Evolutionary conservation across 2,113 vertebrate genomes (phyloP), one percentile per base, ranked within the genome.

Genomic region (Coregonus clupeaformis): DNA sequence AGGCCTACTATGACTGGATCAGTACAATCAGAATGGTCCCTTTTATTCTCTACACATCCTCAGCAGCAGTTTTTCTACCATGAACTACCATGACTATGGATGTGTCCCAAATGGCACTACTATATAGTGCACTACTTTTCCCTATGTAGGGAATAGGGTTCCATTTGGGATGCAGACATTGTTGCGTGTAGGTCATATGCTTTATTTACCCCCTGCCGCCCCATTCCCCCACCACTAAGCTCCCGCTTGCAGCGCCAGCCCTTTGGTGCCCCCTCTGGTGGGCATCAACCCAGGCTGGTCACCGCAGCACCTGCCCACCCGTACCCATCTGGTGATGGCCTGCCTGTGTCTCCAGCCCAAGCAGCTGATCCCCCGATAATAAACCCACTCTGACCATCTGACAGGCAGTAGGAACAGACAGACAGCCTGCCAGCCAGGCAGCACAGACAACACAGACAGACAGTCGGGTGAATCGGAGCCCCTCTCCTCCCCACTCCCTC

Each of bases 391-490:
- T 87, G 87, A 89, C 89, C 90, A 91, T 90, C 86, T 91, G 88
- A 91, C 75, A 77, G n/a, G 81, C 83, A 84, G 81, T 83, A 82
- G 87, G 86, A 81, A 42, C 13, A 78, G 81, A 60, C 80, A 83
- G 84, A 80, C 87, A 74, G 78, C 62, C 82, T 74, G 85, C 82
- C 84, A 89, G 80, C 85, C 85, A 30, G 24, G 29, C 63, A 45
- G 68, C 45, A 12, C 63, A 47, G 67, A 57, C 72, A 75, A 74
- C 78, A 73, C 69, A 49, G 12, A 49, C 16, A 52, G 49, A 52
- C 49, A 18, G 16, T 14, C 49, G 84, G 96, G 96, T 97, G 90
- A 95, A 96, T 86, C 25, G 47, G 62, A 52, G 42, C 20, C 32
- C 27, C 55, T 42, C 79, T 67, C 22, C 80, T 69, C 68, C 66